Base-by-base conservation (phyloP, 2,888 invertebrate species). In the Teinopalpus imperialis region DNA sequence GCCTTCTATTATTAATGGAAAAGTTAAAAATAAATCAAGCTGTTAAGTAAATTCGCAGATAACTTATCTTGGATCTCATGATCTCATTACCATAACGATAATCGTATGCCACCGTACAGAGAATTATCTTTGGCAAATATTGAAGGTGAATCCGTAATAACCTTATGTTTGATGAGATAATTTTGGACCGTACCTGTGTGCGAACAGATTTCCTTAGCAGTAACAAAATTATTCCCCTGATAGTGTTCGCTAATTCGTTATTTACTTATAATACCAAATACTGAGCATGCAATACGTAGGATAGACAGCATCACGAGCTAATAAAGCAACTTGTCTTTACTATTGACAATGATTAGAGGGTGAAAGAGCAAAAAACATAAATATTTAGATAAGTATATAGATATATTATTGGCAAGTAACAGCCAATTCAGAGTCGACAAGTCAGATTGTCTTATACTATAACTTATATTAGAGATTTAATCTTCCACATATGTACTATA, bases 51-150 rank as follows among this genome's bases (percentile, higher is more conserved):
- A 36, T 24, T 14, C n/a, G 24, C 3, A 41, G 30, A 46, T 30
- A 40, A 35, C 27, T 27, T 46, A 46, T 41, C 47, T 51, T 29
- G 41, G 32, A 51, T 54, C 50, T 49, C 53, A 52, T 55, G 53
- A 57, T 57, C 55, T 57, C 58, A 59, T 57, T 56, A 59, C 49
- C 60, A 57, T 54, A 61, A 56, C 53, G 61, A 59, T 57, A 57
- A 59, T 53, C 57, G 65, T 68, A 62, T 68, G 73, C 79, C 71
- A 71, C 76, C 66, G 75, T 69, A 54, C 66, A 66, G 69, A 66
- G 73, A 74, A 73, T 80, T 82, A 86, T 85, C 86, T 81, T 59
- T 42, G 49, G 66, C 68, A 81, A 86, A 87, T 81, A 83, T 81
- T 82, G 71, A 69, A 76, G 69, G 71, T 71, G 73, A 74, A 75